Evolutionary conservation across 2,113 vertebrate genomes (phyloP).

Genomic region (Coregonus clupeaformis): DNA sequence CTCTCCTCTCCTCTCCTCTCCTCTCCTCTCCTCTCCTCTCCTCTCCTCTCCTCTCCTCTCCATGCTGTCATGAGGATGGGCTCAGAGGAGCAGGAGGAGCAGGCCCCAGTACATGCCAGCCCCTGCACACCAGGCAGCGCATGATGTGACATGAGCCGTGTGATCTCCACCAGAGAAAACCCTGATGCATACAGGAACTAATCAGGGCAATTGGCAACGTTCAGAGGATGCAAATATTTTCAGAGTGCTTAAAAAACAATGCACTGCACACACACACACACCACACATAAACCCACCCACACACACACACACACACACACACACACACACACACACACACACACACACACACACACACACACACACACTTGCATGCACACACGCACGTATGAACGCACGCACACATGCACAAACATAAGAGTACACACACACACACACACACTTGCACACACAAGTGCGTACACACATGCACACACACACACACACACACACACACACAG

Average conservation of each 20-base stretch:
- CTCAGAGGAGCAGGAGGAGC: constrained; percentile 30
- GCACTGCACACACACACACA: constrained; percentile 26
- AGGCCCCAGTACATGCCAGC: constrained; percentile 31
- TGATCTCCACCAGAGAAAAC: constrained; percentile 67
- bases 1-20: no score
- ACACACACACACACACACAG: constrained; percentile 13
- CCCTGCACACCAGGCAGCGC: constrained; percentile 54
- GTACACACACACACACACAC: no score
- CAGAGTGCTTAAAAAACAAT: constrained; percentile 70
- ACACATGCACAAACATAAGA: constrained; percentile 26
- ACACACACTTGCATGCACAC: not conserved
- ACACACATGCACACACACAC: constrained; percentile 22
- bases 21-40: no score
- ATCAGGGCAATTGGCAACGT: constrained; percentile 71
- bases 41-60: not conserved
- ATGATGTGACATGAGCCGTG: constrained; percentile 64
- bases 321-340: no score
- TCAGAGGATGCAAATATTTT: constrained; percentile 79
- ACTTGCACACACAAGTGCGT: not conserved
- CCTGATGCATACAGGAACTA: constrained; percentile 73
- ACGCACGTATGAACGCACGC: constrained; percentile 18
- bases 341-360: no score
- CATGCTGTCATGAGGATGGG: constrained; percentile 15
- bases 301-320: no score
- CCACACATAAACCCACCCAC: not conserved